Percentiles rank a stretch among this genome's conserved stretches.
phyloP scores from a whole-genome alignment of 2,888 invertebrate genomes.

The Rhogogaster chlorosoma region DNA sequence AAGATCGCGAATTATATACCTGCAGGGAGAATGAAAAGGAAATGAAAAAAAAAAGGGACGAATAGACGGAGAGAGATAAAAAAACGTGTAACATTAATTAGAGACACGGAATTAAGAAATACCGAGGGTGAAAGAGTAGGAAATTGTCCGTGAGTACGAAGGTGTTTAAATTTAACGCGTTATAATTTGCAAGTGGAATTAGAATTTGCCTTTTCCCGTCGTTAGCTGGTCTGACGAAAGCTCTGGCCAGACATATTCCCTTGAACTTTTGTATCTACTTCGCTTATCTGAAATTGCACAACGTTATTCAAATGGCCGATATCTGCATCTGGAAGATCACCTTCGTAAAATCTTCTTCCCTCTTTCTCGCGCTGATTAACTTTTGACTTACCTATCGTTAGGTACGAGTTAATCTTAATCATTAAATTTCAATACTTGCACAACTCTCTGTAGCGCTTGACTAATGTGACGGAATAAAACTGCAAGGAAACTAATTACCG shows the following conservation, averaged over 20 bases:
- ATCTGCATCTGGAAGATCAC: neutral
- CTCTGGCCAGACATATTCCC: neutral
- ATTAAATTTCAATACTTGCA: neutral
- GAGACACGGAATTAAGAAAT: slow-evolving; percentile 39
- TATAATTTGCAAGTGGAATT: slow-evolving; percentile 46
- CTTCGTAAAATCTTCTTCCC: neutral
- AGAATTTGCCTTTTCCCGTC: slow-evolving; percentile 18
- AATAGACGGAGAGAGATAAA: neutral
- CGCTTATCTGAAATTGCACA: neutral
- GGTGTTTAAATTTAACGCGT: slow-evolving; percentile 22
- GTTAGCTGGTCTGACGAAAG: neutral
- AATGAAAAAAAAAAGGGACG: neutral
- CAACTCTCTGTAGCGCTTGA: neutral
- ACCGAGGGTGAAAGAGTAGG: neutral
- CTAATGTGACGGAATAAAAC: neutral
- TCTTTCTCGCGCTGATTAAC: neutral
- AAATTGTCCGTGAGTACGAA: slow-evolving; percentile 21
- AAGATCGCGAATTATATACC: neutral
- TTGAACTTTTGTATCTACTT: neutral
- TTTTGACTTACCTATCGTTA: neutral
- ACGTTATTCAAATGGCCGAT: slow-evolving; percentile 1
- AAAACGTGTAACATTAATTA: slow-evolving; percentile 25
- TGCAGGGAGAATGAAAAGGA: neutral
- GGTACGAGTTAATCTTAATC: neutral
- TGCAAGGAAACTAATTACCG: neutral